Evolutionary conservation across 2,797 vertebrate species (phyloP).

Genomic region (Sebastolobus alascanus): DNA sequence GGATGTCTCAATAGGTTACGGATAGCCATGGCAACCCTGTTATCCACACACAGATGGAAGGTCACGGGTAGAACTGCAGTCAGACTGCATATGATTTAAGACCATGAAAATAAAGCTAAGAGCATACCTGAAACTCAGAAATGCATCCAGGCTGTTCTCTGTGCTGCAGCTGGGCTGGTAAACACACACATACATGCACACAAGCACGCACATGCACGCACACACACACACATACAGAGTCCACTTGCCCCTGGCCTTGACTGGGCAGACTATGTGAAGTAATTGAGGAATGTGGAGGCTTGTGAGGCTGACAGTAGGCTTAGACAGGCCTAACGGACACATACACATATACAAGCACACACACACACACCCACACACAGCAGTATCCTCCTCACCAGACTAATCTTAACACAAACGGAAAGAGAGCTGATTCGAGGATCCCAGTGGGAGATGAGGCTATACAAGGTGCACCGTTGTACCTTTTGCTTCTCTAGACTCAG

Average conservation of each 20-base stretch:
- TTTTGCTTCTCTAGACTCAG: neutral
- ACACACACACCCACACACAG: conserved; percentile 16
- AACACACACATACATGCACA: neutral
- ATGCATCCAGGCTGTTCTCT: conserved; percentile 36
- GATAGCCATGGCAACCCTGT: neutral
- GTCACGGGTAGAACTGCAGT: conserved; percentile 3
- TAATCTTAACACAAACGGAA: conserved; percentile 34
- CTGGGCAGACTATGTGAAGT: conserved; percentile 47
- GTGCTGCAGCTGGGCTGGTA: conserved; percentile 56
- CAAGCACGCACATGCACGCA: neutral
- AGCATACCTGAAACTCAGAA: conserved; percentile 43
- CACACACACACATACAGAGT: neutral
- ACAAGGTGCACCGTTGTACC: neutral
- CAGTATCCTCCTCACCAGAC: conserved; percentile 16
- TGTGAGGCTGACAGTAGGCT: conserved; percentile 40
- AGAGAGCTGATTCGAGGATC: conserved; percentile 19
- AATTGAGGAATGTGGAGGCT: conserved; percentile 67
- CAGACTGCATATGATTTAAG: conserved; percentile 31
- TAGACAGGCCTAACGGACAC: conserved; percentile 22
- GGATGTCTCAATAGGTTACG: neutral
- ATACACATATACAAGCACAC: conserved; percentile 1
- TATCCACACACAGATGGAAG: neutral
- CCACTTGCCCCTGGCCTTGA: conserved; percentile 39
- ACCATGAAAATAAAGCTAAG: conserved; percentile 40
- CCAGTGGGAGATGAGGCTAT: conserved; percentile 18